Percentiles rank a stretch among this genome's conserved stretches.
These are phyloP conservation scores for Ficedula albicollis DNA, from an alignment of 2,797 vertebrate species.

Conservation along the genomic window DNA sequence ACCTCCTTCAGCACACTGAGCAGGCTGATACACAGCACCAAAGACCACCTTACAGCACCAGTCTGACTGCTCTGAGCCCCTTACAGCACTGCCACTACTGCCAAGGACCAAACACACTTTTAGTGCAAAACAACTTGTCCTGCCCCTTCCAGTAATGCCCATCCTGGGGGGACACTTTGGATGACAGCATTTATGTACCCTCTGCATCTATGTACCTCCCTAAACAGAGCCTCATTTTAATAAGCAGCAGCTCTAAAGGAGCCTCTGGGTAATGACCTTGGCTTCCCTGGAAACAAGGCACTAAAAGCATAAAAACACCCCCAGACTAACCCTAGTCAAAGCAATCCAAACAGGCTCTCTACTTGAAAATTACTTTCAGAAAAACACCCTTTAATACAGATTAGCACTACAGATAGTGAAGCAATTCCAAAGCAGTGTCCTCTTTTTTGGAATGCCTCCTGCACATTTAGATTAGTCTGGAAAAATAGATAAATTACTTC, in stretches of 20 bases:
- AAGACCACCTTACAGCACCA: neutral
- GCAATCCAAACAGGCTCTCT: neutral
- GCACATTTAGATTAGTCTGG: neutral
- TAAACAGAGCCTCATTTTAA: neutral
- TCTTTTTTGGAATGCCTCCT: neutral
- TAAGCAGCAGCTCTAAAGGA: neutral
- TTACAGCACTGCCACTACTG: neutral
- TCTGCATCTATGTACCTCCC: neutral
- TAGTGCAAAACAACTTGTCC: neutral
- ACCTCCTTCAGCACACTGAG: neutral
- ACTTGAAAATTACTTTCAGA: neutral
- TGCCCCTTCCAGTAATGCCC: neutral
- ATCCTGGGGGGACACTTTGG: neutral
- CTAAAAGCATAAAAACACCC: neutral
- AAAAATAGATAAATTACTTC: neutral
- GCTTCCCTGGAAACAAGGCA: neutral
- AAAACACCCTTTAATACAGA: neutral
- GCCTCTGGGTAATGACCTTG: neutral
- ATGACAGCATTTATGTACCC: neutral
- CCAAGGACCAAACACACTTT: neutral
- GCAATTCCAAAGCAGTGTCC: neutral
- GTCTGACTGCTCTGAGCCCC: neutral
- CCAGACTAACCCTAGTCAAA: neutral
- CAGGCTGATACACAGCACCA: neutral
- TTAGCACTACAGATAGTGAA: neutral